Percentiles rank a stretch among this genome's conserved stretches.
Evolutionary conservation across 2,797 vertebrate genomes (phyloP).

Genomic region (Dicrostonyx torquatus): DNA sequence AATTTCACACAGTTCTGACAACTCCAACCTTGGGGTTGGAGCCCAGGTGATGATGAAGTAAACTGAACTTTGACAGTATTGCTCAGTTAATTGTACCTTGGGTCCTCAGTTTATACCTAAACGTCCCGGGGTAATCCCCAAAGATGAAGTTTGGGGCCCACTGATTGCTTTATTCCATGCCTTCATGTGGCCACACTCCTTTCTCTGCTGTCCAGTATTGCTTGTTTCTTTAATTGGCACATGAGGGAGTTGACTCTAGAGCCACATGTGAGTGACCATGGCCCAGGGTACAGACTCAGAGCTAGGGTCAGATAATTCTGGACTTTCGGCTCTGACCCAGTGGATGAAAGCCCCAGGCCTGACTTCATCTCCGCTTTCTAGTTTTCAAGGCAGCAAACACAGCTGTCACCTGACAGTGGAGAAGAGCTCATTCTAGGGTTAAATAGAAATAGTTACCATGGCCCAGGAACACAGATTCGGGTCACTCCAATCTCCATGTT

Average conservation of each 20-base stretch:
- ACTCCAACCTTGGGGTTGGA: background rate
- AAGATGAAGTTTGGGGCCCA: background rate
- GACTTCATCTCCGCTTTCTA: background rate
- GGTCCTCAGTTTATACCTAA: background rate
- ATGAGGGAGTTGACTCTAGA: background rate
- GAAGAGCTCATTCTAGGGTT: background rate
- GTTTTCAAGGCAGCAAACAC: background rate
- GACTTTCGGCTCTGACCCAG: background rate
- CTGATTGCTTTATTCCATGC: background rate
- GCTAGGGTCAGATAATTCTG: background rate
- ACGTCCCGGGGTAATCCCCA: background rate
- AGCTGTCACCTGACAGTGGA: background rate
- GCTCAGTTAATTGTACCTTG: background rate
- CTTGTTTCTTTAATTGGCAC: background rate
- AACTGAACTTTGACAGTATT: background rate
- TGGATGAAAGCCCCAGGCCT: background rate
- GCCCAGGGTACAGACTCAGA: background rate
- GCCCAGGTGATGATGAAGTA: background rate
- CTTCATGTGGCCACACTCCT: background rate
- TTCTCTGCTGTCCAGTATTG: background rate
- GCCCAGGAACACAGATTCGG: background rate
- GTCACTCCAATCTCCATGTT: background rate
- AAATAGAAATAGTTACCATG: background rate
- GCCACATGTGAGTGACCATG: background rate
- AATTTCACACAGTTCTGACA: background rate